Evolutionary conservation across 2,113 vertebrate species (phyloP).

Genomic region (Periophthalmodon schlosseri): DNA sequence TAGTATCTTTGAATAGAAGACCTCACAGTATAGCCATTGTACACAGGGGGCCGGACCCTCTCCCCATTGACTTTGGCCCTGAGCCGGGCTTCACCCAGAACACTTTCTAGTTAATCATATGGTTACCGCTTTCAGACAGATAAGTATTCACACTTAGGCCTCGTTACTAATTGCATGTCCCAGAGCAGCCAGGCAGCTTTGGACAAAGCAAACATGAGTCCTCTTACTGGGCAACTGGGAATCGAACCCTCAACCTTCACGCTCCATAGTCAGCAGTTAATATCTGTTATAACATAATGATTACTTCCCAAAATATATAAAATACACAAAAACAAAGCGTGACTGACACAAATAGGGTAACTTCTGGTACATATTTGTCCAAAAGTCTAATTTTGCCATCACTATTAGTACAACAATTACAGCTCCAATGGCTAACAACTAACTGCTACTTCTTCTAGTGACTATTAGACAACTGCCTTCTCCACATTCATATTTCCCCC

Average conservation of each 20-base stretch:
- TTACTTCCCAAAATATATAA: constrained; percentile 3
- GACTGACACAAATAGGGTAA: too few species aligned
- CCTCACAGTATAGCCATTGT: not conserved
- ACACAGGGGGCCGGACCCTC: not conserved
- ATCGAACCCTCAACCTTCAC: not conserved
- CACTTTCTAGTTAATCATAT: constrained; percentile 3
- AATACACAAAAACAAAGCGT: not conserved
- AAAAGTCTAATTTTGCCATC: too few species aligned
- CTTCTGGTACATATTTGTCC: too few species aligned
- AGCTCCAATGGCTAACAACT: not conserved
- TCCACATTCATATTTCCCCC: not conserved
- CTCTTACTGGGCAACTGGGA: not conserved
- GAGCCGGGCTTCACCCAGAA: not conserved
- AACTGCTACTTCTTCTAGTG: not conserved
- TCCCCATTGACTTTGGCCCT: not conserved
- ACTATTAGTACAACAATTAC: too few species aligned
- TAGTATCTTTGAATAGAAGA: not conserved
- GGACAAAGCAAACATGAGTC: not conserved
- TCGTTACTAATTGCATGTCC: not conserved
- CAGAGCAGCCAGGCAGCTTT: constrained; percentile 3
- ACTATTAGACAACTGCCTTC: not conserved
- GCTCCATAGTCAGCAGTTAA: not conserved
- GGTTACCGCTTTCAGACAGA: not conserved
- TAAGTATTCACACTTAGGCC: not conserved
- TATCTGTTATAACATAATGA: constrained; percentile 11